Base-by-base conservation (phyloP, 2,797 vertebrate genomes). In the Phataginus tetradactyla region DNA sequence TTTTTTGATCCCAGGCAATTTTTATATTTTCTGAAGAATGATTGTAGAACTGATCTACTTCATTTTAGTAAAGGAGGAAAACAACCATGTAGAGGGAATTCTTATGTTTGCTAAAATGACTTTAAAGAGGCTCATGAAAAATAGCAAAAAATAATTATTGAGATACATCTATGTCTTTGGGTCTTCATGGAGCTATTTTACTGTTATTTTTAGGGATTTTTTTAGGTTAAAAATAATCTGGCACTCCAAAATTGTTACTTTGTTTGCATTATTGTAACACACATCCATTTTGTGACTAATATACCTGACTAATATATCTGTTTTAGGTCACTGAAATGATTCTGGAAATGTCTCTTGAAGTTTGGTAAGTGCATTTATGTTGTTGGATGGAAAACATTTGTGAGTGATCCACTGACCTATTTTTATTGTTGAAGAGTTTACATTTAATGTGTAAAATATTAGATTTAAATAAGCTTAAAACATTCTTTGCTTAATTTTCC, bases 251-350 rank as follows among this genome's bases (percentile, higher is more conserved):
- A 59, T 86, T 72, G 45, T 86, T 78, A 29, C 20, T 83, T 90
- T 37, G 14, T 79, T 84, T 79, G 10, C 14, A 55, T 39, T 64
- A 18, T 74, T 42, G 63, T 39, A 86, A 34, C 6, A 51, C 66
- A 64, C 25, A 81, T 78, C 25, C 13, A 27, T 88, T 12, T 90
- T 84, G 95, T 74, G 49, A 59, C 72, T 98, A 94, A 98, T 68
- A 45, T 45, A 45, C 45, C 0, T 32, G 39, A 45, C 64, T 98
- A 66, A 96, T 97, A 37, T 97, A 12, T 97, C 98, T 88, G 96
- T 98, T 94, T 71, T 98, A 99, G 99, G 99, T 99, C 96, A 99
- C 99, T 95, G 99, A 99, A 98, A 98, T 99, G 89, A 98, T 98
- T 98, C 97, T 99, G 97, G 99, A 99, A 96, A 98, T 99, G 98